Evolutionary conservation across 2,113 vertebrate genomes (phyloP).

Genomic region (Capricornis sumatraensis): DNA sequence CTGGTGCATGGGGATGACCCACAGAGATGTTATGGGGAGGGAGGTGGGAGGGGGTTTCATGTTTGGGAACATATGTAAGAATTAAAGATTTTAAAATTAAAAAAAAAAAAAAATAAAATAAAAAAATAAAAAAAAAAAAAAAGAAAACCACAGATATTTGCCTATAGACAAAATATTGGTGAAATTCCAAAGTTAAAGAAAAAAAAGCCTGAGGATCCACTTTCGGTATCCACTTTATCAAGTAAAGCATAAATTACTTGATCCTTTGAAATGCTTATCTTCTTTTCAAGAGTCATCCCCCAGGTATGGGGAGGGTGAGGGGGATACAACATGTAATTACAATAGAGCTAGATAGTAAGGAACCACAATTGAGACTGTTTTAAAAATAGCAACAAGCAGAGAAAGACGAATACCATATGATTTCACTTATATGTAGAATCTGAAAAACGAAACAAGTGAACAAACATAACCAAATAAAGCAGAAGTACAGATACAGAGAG

Average conservation of each 20-base stretch:
- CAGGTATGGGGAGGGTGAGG: background rate
- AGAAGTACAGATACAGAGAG: background rate
- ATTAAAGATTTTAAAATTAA: no score
- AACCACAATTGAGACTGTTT: background rate
- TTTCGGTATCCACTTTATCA: background rate
- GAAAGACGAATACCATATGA: background rate
- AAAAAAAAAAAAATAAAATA: no score
- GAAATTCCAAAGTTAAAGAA: background rate
- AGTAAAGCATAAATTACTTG: background rate
- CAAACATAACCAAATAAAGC: background rate
- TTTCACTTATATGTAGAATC: background rate
- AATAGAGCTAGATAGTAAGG: background rate
- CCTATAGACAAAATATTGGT: background rate
- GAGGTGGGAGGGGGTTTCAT: no score
- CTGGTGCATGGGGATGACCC: no score
- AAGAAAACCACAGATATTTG: background rate
- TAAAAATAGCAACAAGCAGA: background rate
- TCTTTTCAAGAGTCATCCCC: background rate
- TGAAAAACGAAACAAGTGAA: background rate
- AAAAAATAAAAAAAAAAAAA: constrained; percentile 7
- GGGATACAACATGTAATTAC: background rate
- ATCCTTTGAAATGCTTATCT: background rate
- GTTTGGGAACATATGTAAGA: no score
- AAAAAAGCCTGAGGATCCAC: background rate
- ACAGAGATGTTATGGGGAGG: no score